These are phyloP conservation scores for Saccostrea echinata DNA, from an alignment of 1,140 invertebrate species.

Conservation along the genomic window DNA sequence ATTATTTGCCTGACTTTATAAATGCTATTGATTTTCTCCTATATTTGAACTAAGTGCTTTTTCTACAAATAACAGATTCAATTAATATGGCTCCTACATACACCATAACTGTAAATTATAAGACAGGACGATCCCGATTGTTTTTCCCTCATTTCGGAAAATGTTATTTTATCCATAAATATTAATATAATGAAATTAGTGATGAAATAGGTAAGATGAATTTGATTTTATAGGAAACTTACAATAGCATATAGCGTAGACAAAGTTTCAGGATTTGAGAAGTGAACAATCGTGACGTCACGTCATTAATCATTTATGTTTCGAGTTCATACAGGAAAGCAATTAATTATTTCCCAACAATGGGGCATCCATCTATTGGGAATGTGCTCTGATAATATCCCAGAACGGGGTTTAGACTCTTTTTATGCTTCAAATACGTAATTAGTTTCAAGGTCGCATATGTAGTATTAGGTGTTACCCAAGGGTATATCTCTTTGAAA, in stretches of 20 bases:
- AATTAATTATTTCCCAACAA: too few relatives aligned
- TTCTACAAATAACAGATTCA: slow-evolving; percentile 32
- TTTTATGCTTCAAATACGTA: too few relatives aligned
- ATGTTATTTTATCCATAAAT: slow-evolving; percentile 19
- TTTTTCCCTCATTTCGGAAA: neutral
- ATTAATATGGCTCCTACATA: slow-evolving; percentile 22
- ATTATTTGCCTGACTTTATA: slow-evolving; percentile 39
- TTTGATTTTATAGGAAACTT: neutral
- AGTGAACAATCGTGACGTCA: neutral
- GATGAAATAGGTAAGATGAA: neutral
- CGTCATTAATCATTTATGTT: neutral
- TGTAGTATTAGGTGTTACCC: too few relatives aligned
- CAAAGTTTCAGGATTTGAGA: neutral
- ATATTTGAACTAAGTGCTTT: slow-evolving; percentile 39
- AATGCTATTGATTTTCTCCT: slow-evolving; percentile 35
- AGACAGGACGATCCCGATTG: neutral
- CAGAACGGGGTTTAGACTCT: too few relatives aligned
- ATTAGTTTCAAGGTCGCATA: neutral
- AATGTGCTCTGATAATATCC: too few relatives aligned
- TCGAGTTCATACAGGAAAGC: neutral
- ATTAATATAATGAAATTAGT: neutral
- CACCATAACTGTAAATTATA: neutral
- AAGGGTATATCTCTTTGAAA: too few relatives aligned
- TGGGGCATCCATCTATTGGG: too few relatives aligned
- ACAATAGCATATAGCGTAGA: neutral